A percentile compares a stretch with the other conserved stretches of the same genome.
Conservation (phyloP, 1,140 invertebrate genomes). For the Orchestia grillus region DNA sequence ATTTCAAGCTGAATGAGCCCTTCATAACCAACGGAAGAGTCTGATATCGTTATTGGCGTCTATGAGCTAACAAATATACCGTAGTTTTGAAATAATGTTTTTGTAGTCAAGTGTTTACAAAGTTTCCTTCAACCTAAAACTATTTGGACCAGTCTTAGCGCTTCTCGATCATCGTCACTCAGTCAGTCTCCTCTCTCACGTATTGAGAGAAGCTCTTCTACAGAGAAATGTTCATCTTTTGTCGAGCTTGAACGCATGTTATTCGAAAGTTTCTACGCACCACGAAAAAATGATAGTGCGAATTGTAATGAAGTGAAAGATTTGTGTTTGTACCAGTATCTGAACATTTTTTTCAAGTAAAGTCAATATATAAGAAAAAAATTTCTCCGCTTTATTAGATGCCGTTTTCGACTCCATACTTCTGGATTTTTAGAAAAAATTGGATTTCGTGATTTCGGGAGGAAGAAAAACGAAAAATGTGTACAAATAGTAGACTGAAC, state of each 20-base stretch:
- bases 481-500: background rate
- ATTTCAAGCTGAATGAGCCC: too few relatives aligned
- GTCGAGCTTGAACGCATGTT: background rate
- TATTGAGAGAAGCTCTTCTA: background rate
- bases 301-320: background rate
- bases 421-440: background rate
- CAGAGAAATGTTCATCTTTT: background rate
- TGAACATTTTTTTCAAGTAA: background rate
- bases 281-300: background rate
- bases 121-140: background rate
- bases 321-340: background rate
- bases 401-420: background rate
- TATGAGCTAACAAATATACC: background rate
- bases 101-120: background rate
- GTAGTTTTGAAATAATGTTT: background rate
- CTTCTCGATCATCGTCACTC: background rate
- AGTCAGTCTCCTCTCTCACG: background rate
- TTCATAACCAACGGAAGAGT: too few relatives aligned
- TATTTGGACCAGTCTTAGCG: background rate
- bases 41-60: too few relatives aligned
- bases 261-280: background rate
- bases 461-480: background rate
- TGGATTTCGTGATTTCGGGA: background rate
- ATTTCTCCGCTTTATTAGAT: background rate
- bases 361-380: background rate